These are phyloP conservation scores for Triops cancriformis DNA, from an alignment of 1,140 invertebrate species.

Conservation along the genomic window DNA sequence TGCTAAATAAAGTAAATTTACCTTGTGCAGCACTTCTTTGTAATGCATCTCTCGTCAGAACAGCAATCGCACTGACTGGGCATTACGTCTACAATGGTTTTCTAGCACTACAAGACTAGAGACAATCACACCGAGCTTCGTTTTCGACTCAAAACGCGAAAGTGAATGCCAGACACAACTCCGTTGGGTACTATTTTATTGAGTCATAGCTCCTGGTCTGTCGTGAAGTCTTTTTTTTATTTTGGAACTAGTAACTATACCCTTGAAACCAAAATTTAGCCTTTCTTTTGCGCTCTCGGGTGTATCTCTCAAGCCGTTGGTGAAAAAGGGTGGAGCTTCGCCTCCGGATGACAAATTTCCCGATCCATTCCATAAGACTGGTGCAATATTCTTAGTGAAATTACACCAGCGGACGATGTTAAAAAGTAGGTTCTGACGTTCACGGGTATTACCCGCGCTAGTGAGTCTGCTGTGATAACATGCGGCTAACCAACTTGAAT, in stretches of 20 bases:
- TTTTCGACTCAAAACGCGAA: not conserved
- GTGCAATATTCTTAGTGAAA: not conserved
- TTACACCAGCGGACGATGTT: not conserved
- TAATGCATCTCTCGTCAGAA: not conserved
- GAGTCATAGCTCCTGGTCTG: not conserved
- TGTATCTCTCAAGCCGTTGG: not conserved
- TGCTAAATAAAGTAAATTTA: not conserved
- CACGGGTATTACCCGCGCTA: not conserved
- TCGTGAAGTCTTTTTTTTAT: not conserved
- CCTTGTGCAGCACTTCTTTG: not conserved
- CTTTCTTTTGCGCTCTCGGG: not conserved
- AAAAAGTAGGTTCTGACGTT: not conserved
- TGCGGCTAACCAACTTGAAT: not conserved
- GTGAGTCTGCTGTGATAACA: not conserved
- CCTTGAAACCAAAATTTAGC: not conserved
- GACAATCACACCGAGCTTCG: not conserved
- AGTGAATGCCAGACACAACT: not conserved
- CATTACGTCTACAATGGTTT: not conserved
- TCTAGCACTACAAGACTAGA: not conserved
- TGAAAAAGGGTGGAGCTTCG: not conserved
- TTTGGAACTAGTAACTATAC: not conserved
- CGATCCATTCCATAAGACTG: not conserved
- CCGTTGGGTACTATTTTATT: not conserved
- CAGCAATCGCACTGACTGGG: not conserved
- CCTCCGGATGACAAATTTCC: not conserved